A percentile compares a stretch with the other conserved stretches of the same genome.
These are phyloP conservation scores for Popillia japonica DNA, from an alignment of 1,140 invertebrate genomes.

Conservation along the genomic window DNA sequence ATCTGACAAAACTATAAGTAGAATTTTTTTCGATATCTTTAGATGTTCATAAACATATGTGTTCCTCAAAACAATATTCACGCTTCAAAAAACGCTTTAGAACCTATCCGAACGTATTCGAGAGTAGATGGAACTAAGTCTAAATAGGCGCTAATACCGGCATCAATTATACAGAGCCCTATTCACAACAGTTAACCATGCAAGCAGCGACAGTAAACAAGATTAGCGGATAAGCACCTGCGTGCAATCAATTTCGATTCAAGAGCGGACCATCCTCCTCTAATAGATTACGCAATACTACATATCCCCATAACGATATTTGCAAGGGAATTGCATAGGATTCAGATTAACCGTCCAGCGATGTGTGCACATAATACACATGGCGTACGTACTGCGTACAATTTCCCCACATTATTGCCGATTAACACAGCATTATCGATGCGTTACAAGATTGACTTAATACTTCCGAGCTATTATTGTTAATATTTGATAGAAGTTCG, in stretches of 20 bases:
- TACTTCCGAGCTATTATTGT: neutral
- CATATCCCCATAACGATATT: neutral
- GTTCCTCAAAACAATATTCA: no score
- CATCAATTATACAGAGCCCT: neutral
- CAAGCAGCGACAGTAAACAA: neutral
- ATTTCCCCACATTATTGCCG: no score
- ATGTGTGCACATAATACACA: neutral
- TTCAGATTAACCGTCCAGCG: neutral
- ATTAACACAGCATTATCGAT: neutral
- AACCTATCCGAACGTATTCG: no score
- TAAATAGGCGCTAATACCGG: neutral
- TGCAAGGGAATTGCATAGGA: neutral
- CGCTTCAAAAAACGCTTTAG: no score
- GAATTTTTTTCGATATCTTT: no score
- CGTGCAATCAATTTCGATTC: constrained; percentile 21
- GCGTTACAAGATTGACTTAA: neutral
- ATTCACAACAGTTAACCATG: neutral
- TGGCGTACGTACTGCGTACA: neutral
- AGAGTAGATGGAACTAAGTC: neutral
- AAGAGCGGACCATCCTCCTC: neutral
- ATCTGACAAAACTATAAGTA: no score
- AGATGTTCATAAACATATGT: no score
- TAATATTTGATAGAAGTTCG: no score
- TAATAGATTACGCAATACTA: neutral
- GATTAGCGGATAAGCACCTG: constrained; percentile 15